A percentile compares a stretch with the other conserved stretches of the same genome.
Evolutionary conservation across 1,140 invertebrate genomes (phyloP).

Genomic region (Panonychus citri): DNA sequence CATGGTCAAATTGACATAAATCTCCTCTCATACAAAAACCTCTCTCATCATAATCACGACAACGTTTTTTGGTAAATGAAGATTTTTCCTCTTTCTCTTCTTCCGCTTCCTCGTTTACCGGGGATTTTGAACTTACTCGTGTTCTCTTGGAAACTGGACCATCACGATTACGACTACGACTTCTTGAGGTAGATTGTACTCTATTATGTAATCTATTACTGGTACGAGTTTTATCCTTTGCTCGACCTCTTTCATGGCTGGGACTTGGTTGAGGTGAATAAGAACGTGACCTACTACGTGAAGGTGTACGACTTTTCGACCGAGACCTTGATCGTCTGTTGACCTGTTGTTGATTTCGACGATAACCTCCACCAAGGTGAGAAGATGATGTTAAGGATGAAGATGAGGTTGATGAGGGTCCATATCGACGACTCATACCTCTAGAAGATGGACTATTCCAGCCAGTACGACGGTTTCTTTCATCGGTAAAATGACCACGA

Average conservation of each 20-base stretch:
- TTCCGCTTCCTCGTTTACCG: not conserved
- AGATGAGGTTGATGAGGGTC: not conserved
- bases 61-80: conserved; percentile 16
- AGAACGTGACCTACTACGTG: conserved; percentile 3
- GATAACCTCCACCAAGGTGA: not conserved
- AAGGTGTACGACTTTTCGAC: not conserved
- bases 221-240: conserved; percentile 14
- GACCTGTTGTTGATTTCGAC: not conserved
- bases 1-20: conserved; percentile 83
- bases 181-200: not conserved
- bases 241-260: conserved; percentile 14
- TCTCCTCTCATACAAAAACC: conserved; percentile 87
- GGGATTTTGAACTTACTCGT: not conserved
- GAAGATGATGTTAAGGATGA: not conserved
- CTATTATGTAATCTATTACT: not conserved
- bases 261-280: conserved; percentile 8
- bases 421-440: not conserved
- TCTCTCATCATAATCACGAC: conserved; percentile 39
- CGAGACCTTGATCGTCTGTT: not conserved
- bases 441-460: not conserved
- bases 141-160: not conserved
- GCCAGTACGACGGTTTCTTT: not conserved
- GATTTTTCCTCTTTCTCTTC: not conserved
- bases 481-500: not conserved
- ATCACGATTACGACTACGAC: not conserved